Evolutionary conservation across 2,888 invertebrate species (phyloP), one percentile per base, ranked within the genome.

Genomic region (Drosophila meridiana): DNA sequence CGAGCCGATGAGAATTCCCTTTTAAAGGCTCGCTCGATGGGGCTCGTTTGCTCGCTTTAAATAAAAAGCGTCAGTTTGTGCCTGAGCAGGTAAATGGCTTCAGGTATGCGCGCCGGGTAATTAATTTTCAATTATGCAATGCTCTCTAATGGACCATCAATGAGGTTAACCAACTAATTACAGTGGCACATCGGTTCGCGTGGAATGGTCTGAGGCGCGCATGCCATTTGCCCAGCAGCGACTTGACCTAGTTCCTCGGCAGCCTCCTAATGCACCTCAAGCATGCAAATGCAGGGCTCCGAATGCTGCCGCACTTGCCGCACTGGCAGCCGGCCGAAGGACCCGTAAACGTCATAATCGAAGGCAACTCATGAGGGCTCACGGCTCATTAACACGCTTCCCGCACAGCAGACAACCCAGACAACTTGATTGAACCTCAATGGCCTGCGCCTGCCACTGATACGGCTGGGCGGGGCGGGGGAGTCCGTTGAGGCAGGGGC

Each of bases 341-440:
- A 52, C 61, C 50, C 56, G 52, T 64, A 61, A 66, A 70, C 70
- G 57, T 77, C 75, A 75, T 78, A 74, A 78, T 78, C 78, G 63
- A 69, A 79, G 63, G 60, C 60, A 67, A 50, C 79, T 76, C 75
- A 78, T 82, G 83, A 65, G 75, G 74, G 73, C 68, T 68, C 67
- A 81, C 72, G 83, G 79, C 73, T 86, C 86, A 88, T 87, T 88
- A 87, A 76, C 87, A 78, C 78, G 71, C 68, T 69, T 57, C 73
- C 45, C 53, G 40, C 56, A 64, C 30, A 47, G 40, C 63, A 63
- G 45, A n/a, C 59, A 43, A 20, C 26, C 45, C 76, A 78, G 87
- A 76, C 85, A 77, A 82, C 87, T 85, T 80, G 85, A 86, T 86
- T 85, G 85, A 87, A 85, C 86, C 70, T 76, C 75, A 80, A 82